Evolutionary conservation across 2,797 vertebrate genomes (phyloP), one percentile per base, ranked within the genome.

Genomic region (Petrocephalus schoutedeni): DNA sequence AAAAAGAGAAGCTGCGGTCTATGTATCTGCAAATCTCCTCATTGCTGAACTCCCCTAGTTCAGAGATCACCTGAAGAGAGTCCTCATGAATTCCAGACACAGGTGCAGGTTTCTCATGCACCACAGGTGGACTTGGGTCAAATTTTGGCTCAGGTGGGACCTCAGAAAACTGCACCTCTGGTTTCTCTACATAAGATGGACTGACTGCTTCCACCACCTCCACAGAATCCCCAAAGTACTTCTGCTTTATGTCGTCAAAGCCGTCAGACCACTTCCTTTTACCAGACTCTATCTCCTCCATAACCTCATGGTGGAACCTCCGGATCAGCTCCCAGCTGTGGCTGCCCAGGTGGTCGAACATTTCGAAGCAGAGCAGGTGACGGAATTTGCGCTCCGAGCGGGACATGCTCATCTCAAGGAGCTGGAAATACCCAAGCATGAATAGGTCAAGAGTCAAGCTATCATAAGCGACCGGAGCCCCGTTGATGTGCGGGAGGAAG

Each of bases 371-470:
- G 87, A 99, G 94, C 82, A 99, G 95, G 93, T 99, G 98, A 51
- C 98, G 96, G 90, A 98, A 99, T 91, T 97, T 98, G 89, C 98
- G 95, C 90, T 99, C 98, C 16, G 93, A 95, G 0, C 96, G 96
- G 87, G 97, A 96, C 94, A 99, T 97, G 89, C 93, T 96, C 98
- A 99, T 99, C 93, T 99, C 98, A 32, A 99, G 94, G 84, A 99
- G 93, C 94, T 99, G 98, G 92, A 99, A 99, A 92, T 99, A 99
- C 89, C 98, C 98, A 14, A 99, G 96, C 98, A 99, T 99, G 92
- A 99, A 99, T 77, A 99, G 98, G 93, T 99, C 98, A 0, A 99
- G 96, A 0, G 96, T 97, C 85, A 99, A 96, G 92, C 95, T 97
- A 91, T 98, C 96, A 0, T 99, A 98, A 57, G 92, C 91, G 87